phyloP scores from a whole-genome alignment of 2,888 invertebrate species.

The Diplazon laetatorius region DNA sequence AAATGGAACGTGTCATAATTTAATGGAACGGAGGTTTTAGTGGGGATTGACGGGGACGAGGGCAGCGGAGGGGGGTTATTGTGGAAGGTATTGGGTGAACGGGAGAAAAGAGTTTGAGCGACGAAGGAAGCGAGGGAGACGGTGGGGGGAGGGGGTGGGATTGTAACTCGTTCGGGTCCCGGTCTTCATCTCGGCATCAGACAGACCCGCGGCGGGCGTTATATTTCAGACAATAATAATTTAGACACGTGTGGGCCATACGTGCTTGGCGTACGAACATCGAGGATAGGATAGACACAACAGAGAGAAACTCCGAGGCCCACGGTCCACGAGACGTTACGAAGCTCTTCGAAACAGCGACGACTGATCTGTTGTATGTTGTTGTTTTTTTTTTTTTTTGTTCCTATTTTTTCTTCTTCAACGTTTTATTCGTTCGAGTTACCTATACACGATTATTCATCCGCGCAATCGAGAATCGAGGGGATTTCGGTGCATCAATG shows the following conservation, averaged over 20 bases:
- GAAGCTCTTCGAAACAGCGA: conserved; percentile 36
- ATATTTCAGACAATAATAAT: conserved; percentile 80
- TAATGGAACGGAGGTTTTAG: conserved; percentile 73
- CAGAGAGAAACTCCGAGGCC: conserved; percentile 72
- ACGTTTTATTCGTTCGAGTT: conserved; percentile 37
- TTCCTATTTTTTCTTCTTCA: too few relatives aligned
- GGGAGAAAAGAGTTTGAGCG: conserved; percentile 38
- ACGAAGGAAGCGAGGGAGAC: conserved; percentile 58
- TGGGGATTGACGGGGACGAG: conserved; percentile 28
- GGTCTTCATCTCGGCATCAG: conserved; percentile 28
- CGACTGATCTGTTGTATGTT: conserved; percentile 43
- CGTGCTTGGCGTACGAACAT: conserved; percentile 71
- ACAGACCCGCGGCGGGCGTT: conserved; percentile 63
- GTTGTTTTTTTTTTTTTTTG: too few relatives aligned
- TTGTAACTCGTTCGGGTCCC: conserved; percentile 26
- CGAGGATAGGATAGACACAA: conserved; percentile 76
- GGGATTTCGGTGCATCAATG: too few relatives aligned
- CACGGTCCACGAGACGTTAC: conserved; percentile 61
- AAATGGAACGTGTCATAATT: conserved; percentile 73
- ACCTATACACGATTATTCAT: background rate
- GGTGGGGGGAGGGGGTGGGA: conserved; percentile 48
- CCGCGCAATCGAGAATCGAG: too few relatives aligned
- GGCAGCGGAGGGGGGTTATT: background rate
- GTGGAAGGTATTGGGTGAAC: too few relatives aligned
- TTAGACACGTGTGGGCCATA: conserved; percentile 81